Base-by-base conservation (phyloP, 2,888 invertebrate genomes). In the Aricia artaxerxes region DNA sequence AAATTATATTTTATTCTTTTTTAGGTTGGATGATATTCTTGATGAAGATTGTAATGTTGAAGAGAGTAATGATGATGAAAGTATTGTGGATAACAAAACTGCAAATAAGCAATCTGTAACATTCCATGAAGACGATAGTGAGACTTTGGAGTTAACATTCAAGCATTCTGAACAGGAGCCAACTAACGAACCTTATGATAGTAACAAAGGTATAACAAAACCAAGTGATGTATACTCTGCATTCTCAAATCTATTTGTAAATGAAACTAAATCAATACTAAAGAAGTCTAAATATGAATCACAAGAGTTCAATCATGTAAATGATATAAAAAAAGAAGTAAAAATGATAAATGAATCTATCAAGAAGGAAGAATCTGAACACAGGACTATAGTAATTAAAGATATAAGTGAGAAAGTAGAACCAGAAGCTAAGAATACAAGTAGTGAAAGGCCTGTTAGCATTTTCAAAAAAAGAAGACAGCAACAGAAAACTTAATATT, bases 201-300 rank as follows among this genome's bases (percentile, higher is more conserved):
- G 87, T 80, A 82, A 85, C 6, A 86, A 85, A 80, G 93, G 92
- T 49, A 90, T 95, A 75, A 82, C 82, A 49, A 94, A 91, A 83
- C 95, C 95, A 69, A 92, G 91, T 86, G 94, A 95, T 85, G 84
- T 95, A 77, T 94, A 94, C 87, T 83, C 85, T 84, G 89, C 87
- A 49, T 88, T 87, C 82, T 82, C 89, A 35, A 82, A 87, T 80
- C 83, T 86, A 7, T 90, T 91, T 84, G 82, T 81, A 64, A 84
- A 81, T 83, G 87, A 87, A 85, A 88, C 88, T 53, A 88, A 85
- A 79, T 92, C 94, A 44, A 93, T 94, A 82, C 87, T 94, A 7
- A 94, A 92, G 83, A 92, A 92, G 85, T 86, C 88, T 0, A 92
- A 90, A 81, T 89, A 91, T 87, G 82, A 82, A 69, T 57, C 80